Evolutionary conservation across 2,113 vertebrate genomes (phyloP), one percentile per base, ranked within the genome.

Genomic region (Lynx canadensis): DNA sequence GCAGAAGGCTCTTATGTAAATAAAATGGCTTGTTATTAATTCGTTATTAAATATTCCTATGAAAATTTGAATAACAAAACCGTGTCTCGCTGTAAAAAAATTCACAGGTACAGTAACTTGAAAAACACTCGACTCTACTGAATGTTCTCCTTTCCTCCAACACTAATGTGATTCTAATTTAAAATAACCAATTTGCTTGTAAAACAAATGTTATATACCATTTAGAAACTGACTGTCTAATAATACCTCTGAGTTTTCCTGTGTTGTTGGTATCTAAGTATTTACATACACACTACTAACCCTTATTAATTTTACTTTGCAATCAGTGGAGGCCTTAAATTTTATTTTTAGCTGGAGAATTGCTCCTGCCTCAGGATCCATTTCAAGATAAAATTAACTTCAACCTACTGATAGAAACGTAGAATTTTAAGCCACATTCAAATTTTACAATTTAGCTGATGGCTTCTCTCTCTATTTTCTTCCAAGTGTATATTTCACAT

Each of bases 141-240:
- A 98, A 97, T n/a, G 3, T 45, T 83, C 84, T 82, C 38, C 52
- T 97, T 98, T 98, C 94, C 91, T 96, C 94, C 97, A 98, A 94
- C 95, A 96, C 50, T 65, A 97, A 71, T 87, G 95, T 87, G 96
- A 92, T 81, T 89, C 74, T 96, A 97, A 98, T 98, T 98, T 97
- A 98, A 98, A 98, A 93, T 74, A 95, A 91, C 93, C 98, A 97
- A 95, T 97, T 97, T 97, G 79, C 94, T 98, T 95, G 87, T 97
- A 92, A 95, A 98, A 96, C 88, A 97, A 97, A 97, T 93, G 73
- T 95, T 98, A 48, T 92, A 95, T 95, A 86, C 78, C 80, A 95
- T 96, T 98, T 98, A 98, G 68, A 97, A 96, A 96, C 94, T 93
- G 97, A 97, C 92, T 98, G 98, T 88, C 33, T 96, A 78, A 91